Conservation (phyloP, 2,888 invertebrate species). For the Pseudococcus viburni region DNA sequence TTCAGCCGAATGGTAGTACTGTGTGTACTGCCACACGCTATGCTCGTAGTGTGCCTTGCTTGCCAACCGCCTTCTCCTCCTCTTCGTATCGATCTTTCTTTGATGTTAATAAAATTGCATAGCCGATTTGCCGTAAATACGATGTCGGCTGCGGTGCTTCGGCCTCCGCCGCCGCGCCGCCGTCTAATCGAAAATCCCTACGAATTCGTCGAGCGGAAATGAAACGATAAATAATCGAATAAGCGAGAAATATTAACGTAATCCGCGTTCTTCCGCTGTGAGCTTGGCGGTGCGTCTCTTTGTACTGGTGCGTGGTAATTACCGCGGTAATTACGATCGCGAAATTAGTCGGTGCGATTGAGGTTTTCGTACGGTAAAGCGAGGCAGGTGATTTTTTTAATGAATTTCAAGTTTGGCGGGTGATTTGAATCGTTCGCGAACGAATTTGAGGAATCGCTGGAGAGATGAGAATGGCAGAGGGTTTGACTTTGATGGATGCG, state of each 20-base stretch:
- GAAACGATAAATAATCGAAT: constrained; percentile 48
- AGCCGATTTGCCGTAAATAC: constrained; percentile 52
- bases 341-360: not conserved
- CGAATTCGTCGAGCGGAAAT: constrained; percentile 22
- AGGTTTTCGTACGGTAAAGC: not conserved
- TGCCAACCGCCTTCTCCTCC: not conserved
- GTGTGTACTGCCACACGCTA: constrained; percentile 8
- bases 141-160: not conserved
- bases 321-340: not conserved
- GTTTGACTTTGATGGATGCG: too few species aligned
- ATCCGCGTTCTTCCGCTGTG: not conserved
- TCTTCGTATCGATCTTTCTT: constrained; percentile 38
- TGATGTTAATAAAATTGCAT: constrained; percentile 53
- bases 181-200: constrained; percentile 10
- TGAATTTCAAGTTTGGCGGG: not conserved
- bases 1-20: not conserved
- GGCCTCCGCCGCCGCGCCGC: not conserved
- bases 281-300: not conserved
- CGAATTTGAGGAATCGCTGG: not conserved
- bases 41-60: not conserved
- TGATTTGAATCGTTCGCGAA: not conserved
- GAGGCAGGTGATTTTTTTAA: not conserved
- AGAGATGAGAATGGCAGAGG: not conserved
- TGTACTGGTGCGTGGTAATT: not conserved
- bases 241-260: constrained; percentile 27